Evolutionary conservation across 30 jellyfish, hydroid and myxozoan genomes (phyloP).

Genomic region (Calvadosia cruxmelitensis): DNA sequence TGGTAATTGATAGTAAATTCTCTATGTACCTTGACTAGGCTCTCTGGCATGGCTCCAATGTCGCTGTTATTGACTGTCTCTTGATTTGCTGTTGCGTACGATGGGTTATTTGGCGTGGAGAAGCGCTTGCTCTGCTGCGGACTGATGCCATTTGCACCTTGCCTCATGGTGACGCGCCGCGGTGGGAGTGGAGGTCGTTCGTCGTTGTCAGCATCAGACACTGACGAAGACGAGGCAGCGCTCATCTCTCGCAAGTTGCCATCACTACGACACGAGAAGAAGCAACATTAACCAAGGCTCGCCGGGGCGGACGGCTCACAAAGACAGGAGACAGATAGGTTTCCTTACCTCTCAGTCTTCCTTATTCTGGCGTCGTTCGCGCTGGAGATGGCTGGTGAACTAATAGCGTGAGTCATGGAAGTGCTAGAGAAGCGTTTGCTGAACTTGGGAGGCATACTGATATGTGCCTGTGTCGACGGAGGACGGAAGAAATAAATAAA

Average conservation of each 20-base stretch:
- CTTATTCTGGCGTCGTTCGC: neutral
- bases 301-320: neutral
- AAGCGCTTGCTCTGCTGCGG: neutral
- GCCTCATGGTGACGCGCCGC: constrained; percentile 7
- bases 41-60: neutral
- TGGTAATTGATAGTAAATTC: neutral
- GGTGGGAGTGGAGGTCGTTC: constrained; percentile 50
- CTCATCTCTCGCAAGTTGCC: constrained; percentile 23
- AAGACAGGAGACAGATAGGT: too few relatives aligned
- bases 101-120: neutral
- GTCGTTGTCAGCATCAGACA: constrained; percentile 14
- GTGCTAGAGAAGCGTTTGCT: neutral
- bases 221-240: constrained; percentile 27
- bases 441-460: too few relatives aligned
- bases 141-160: neutral
- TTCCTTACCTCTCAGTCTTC: neutral
- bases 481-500: neutral
- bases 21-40: neutral
- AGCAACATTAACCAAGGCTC: neutral
- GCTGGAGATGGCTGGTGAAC: neutral
- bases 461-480: neutral
- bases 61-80: neutral
- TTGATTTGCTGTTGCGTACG: neutral
- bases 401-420: neutral
- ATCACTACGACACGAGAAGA: constrained; percentile 9